These are phyloP conservation scores for Cisticola juncidis DNA, from an alignment of 2,113 vertebrate genomes.

Conservation along the genomic window DNA sequence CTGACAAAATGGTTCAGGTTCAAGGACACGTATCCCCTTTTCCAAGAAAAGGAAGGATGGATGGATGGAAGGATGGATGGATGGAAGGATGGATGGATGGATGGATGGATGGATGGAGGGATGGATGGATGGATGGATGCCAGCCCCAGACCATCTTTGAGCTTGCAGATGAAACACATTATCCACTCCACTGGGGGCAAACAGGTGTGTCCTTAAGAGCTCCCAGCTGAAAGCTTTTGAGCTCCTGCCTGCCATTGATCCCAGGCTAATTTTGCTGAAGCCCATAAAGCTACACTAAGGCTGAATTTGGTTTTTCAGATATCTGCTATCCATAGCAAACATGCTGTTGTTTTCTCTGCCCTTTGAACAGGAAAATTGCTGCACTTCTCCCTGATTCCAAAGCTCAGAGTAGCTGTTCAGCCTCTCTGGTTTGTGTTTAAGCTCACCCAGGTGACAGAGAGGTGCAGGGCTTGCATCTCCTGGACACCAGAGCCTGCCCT, in stretches of 20 bases:
- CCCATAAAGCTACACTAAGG: not conserved
- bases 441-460: not conserved
- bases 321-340: not conserved
- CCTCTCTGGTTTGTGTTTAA: not conserved
- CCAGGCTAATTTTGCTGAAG: not conserved
- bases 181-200: not conserved
- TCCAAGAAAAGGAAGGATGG: not conserved
- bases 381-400: not conserved
- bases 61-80: not conserved
- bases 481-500: not conserved
- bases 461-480: not conserved
- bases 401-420: not conserved
- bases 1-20: not conserved
- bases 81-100: not conserved
- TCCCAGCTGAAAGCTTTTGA: not conserved
- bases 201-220: not conserved
- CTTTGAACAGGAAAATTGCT: not conserved
- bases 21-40: rapidly evolving
- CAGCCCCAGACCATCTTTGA: not conserved
- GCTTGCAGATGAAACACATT: not conserved
- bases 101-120: not conserved
- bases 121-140: not conserved
- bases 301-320: not conserved
- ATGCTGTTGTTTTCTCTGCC: not conserved
- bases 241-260: not conserved